Conservation (phyloP, 53 echinoderm and acorn worm species). For the Holothuria leucospilota region DNA sequence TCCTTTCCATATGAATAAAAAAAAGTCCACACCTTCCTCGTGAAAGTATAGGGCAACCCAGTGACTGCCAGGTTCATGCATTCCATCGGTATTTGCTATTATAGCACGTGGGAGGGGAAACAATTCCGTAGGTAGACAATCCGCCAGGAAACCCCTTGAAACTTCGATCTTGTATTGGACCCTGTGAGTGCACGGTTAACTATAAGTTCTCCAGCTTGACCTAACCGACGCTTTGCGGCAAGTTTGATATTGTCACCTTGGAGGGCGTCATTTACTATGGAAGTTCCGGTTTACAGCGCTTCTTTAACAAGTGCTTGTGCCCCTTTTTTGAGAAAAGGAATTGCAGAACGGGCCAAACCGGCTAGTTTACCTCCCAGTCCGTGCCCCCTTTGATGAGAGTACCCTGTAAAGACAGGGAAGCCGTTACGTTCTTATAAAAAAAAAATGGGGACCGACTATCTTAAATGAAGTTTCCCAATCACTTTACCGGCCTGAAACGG, state of each 20-base stretch:
- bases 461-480: not conserved
- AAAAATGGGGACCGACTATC: conserved; percentile 27
- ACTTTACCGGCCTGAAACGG: not conserved
- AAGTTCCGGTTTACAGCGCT: not conserved
- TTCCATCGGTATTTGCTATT: conserved; percentile 66
- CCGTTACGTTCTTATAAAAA: not conserved
- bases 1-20: conserved; percentile 65
- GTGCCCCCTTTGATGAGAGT: conserved; percentile 45
- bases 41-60: conserved; percentile 19
- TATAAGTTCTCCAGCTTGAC: not conserved
- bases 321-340: conserved; percentile 4
- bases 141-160: conserved; percentile 34
- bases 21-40: conserved; percentile 15
- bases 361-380: conserved; percentile 58
- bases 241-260: not conserved
- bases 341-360: conserved; percentile 49
- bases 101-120: not conserved
- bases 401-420: conserved; percentile 21
- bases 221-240: not conserved
- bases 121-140: conserved; percentile 36
- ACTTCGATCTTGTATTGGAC: not conserved
- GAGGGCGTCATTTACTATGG: not conserved
- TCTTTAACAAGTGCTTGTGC: conserved; percentile 1
- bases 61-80: conserved; percentile 59
- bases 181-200: not conserved